Evolutionary conservation across 1,140 invertebrate species (phyloP).

Genomic region (Drosophila micromelanica): DNA sequence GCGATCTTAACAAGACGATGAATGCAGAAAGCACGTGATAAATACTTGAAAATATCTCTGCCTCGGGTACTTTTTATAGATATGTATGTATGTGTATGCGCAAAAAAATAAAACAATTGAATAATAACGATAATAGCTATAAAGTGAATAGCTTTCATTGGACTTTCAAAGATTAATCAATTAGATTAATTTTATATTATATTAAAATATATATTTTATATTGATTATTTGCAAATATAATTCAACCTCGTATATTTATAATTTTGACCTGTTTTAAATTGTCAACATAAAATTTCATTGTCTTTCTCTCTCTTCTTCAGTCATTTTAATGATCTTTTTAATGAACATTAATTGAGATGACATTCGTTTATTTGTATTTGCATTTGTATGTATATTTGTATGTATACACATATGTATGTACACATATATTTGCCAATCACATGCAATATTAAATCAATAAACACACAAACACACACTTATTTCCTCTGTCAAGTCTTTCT

Average conservation of each 20-base stretch:
- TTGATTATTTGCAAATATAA: background rate
- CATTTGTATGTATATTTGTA: background rate
- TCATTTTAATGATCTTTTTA: constrained; percentile 7
- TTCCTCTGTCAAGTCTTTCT: constrained; percentile 47
- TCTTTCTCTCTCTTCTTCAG: background rate
- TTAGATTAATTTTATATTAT: too few relatives aligned
- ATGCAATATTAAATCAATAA: constrained; percentile 33
- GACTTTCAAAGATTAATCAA: too few relatives aligned
- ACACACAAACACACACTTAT: constrained; percentile 7
- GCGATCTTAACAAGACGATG: background rate
- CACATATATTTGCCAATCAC: constrained; percentile 21
- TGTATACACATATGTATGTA: too few relatives aligned
- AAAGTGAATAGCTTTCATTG: too few relatives aligned
- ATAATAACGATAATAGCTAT: too few relatives aligned
- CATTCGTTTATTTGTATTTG: too few relatives aligned
- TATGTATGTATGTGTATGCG: too few relatives aligned
- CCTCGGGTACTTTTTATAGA: too few relatives aligned
- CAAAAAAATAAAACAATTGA: too few relatives aligned
- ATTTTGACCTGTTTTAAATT: background rate
- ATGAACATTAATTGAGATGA: too few relatives aligned
- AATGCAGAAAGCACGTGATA: constrained; percentile 7
- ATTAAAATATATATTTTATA: too few relatives aligned
- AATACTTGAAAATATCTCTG: background rate
- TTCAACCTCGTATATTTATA: background rate
- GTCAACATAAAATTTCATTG: background rate